These are phyloP conservation scores for Psophia crepitans DNA, from an alignment of 2,113 vertebrate genomes.

Conservation along the genomic window DNA sequence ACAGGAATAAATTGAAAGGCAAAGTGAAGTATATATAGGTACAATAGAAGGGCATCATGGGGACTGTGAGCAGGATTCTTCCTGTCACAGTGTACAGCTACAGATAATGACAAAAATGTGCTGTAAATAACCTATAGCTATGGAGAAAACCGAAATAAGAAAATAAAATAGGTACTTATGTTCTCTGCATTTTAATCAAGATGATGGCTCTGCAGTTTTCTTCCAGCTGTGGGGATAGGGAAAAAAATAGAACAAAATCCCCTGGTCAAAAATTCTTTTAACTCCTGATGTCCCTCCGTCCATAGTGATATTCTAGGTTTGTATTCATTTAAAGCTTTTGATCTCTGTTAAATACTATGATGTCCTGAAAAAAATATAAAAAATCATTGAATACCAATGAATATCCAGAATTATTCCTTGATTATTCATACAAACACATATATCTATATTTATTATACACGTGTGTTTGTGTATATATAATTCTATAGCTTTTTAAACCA, in stretches of 20 bases:
- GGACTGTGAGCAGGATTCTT: not conserved
- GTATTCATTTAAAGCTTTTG: not conserved
- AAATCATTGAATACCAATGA: not conserved
- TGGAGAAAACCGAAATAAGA: not conserved
- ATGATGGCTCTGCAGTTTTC: not conserved
- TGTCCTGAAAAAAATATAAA: not conserved
- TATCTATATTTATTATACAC: not conserved
- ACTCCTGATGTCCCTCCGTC: not conserved
- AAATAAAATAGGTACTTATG: not conserved
- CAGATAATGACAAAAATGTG: not conserved
- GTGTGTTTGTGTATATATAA: not conserved
- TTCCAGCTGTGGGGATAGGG: not conserved
- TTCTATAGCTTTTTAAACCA: not conserved
- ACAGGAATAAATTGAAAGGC: not conserved
- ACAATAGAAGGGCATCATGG: not conserved
- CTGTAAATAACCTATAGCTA: not conserved
- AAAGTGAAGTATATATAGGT: not conserved
- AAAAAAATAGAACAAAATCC: not conserved
- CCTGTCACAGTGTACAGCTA: not conserved
- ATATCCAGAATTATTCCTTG: not conserved
- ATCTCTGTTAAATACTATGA: not conserved
- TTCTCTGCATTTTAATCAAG: conserved; percentile 13
- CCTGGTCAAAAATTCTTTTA: not conserved
- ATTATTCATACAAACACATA: not conserved
- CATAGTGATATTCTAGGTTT: not conserved